phyloP scores from a whole-genome alignment of 2,888 invertebrate species.

The Zygaena filipendulae region DNA sequence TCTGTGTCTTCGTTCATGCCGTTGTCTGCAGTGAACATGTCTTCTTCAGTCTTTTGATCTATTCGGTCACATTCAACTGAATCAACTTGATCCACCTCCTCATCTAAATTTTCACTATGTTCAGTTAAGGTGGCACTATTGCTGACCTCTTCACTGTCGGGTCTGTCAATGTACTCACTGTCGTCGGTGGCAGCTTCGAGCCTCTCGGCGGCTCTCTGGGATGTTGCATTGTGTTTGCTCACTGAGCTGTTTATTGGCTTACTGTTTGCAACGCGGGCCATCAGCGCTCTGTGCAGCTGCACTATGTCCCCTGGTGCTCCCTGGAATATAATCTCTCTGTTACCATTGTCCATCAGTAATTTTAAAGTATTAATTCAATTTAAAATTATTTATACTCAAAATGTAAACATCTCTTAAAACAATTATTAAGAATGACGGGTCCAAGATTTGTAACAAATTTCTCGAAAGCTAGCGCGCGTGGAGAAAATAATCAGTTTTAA shows the following conservation, averaged over 20 bases:
- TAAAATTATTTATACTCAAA: too few species aligned
- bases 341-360: too few species aligned
- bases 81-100: slow-evolving; percentile 20
- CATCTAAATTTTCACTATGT: slow-evolving; percentile 11
- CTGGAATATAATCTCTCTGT: slow-evolving; percentile 24
- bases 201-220: slow-evolving; percentile 42
- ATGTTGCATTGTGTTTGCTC: slow-evolving; percentile 32
- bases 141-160: slow-evolving; percentile 19
- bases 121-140: background rate
- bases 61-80: too few species aligned
- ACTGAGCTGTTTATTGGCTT: slow-evolving; percentile 24
- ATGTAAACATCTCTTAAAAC: too few species aligned
- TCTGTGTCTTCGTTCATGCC: slow-evolving; percentile 28
- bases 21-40: slow-evolving; percentile 28
- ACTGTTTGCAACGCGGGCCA: slow-evolving; percentile 37
- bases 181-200: slow-evolving; percentile 39
- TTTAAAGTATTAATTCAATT: too few species aligned
- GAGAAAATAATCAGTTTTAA: too few species aligned
- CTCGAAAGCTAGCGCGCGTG: too few species aligned
- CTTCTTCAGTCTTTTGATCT: slow-evolving; percentile 34
- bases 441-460: too few species aligned
- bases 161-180: slow-evolving; percentile 31
- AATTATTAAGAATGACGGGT: too few species aligned
- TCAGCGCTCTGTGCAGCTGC: slow-evolving; percentile 41
- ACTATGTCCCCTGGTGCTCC: slow-evolving; percentile 49